Evolutionary conservation across 2,888 invertebrate species (phyloP).

Genomic region (Drosophila rellima): DNA sequence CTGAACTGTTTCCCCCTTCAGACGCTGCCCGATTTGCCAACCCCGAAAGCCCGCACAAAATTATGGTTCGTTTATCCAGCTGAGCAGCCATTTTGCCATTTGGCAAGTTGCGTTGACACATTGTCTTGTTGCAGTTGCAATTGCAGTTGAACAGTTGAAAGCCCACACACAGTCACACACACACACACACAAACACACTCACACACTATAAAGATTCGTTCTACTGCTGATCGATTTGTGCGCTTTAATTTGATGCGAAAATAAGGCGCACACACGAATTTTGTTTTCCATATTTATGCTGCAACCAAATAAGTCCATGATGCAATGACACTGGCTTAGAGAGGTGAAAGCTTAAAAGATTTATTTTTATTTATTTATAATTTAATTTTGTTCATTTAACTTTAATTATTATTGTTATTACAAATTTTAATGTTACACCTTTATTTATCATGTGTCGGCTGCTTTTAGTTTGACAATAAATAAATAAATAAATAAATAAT

Average conservation of each 20-base stretch:
- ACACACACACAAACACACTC: constrained; percentile 15
- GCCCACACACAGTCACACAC: constrained; percentile 65
- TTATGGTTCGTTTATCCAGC: constrained; percentile 13
- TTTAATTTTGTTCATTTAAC: too few relatives aligned
- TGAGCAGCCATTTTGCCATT: constrained; percentile 55
- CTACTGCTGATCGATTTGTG: constrained; percentile 73
- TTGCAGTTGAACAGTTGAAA: constrained; percentile 23
- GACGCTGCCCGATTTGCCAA: not conserved
- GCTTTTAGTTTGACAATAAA: too few relatives aligned
- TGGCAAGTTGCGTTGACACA: constrained; percentile 72
- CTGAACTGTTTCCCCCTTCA: not conserved
- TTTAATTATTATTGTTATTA: too few relatives aligned
- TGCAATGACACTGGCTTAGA: constrained; percentile 40
- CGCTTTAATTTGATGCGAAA: constrained; percentile 69
- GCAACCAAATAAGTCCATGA: constrained; percentile 58
- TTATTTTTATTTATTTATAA: too few relatives aligned
- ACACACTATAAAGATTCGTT: constrained; percentile 17
- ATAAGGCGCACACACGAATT: constrained; percentile 55
- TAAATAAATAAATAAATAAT: too few relatives aligned
- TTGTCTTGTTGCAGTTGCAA: constrained; percentile 41
- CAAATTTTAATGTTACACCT: too few relatives aligned
- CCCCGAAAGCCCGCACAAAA: not conserved
- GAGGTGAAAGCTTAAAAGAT: too few relatives aligned
- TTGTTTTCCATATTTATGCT: constrained; percentile 58
- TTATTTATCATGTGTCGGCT: too few relatives aligned